A percentile compares a stretch with the other conserved stretches of the same genome.
These are phyloP conservation scores for Oophaga pumilio DNA, from an alignment of 2,113 vertebrate genomes.

Conservation along the genomic window DNA sequence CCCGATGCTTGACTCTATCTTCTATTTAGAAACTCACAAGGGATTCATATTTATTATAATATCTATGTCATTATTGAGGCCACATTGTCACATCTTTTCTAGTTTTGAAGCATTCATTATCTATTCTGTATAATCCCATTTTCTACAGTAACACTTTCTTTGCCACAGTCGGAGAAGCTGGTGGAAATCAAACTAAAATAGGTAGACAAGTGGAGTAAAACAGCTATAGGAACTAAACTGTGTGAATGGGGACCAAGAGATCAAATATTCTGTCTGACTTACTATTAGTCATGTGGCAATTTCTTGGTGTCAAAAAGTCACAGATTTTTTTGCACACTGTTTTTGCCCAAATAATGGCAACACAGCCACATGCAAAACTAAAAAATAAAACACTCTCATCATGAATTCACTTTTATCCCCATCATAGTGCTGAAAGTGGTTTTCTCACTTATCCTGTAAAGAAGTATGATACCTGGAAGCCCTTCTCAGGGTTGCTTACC, in stretches of 20 bases:
- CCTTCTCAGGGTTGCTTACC: too few relatives aligned
- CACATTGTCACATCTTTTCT: constrained; percentile 29
- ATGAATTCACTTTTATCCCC: too few relatives aligned
- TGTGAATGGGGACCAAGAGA: not conserved
- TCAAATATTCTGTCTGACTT: not conserved
- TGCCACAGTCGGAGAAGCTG: not conserved
- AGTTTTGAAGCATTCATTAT: constrained; percentile 17
- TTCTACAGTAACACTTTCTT: not conserved
- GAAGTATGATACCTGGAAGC: too few relatives aligned
- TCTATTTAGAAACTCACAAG: constrained; percentile 51
- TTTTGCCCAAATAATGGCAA: too few relatives aligned
- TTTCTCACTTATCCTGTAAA: too few relatives aligned
- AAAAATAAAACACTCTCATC: too few relatives aligned
- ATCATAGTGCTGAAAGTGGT: too few relatives aligned
- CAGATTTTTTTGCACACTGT: too few relatives aligned
- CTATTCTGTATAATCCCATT: constrained; percentile 7
- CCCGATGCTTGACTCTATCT: constrained; percentile 31
- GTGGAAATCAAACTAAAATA: not conserved
- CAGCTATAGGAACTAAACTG: not conserved
- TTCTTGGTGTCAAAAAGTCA: too few relatives aligned
- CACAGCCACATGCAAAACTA: too few relatives aligned
- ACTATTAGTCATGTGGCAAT: too few relatives aligned
- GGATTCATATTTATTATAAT: constrained; percentile 48
- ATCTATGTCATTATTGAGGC: constrained; percentile 57
- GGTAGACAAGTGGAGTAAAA: not conserved